phyloP scores from a whole-genome alignment of 2,797 vertebrate species.

The Dipus sagitta region DNA sequence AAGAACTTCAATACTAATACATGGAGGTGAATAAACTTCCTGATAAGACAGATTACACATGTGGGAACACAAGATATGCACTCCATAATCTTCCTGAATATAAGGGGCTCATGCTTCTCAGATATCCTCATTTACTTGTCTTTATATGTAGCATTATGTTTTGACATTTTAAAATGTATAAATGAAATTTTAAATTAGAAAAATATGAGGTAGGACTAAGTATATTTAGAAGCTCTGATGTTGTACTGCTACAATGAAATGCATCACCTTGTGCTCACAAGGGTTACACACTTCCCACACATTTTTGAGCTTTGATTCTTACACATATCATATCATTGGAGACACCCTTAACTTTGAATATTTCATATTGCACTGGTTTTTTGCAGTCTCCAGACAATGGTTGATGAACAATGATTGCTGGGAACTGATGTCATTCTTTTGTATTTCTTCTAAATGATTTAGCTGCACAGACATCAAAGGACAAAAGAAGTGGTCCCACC shows the following conservation, averaged over 20 bases:
- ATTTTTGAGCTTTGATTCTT: background rate
- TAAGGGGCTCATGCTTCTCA: too few relatives aligned
- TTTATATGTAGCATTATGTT: background rate
- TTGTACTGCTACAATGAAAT: background rate
- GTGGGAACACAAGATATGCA: conserved; percentile 40
- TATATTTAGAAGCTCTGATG: background rate
- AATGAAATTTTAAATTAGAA: background rate
- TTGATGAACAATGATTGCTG: background rate
- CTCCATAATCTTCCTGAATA: background rate
- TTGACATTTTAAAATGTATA: conserved; percentile 37
- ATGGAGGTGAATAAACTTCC: conserved; percentile 62
- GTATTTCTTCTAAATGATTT: conserved; percentile 25
- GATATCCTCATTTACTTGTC: background rate
- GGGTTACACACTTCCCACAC: background rate
- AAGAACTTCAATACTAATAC: conserved; percentile 60
- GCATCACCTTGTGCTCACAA: background rate
- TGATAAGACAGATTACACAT: background rate
- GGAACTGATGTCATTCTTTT: background rate
- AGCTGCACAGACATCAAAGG: background rate
- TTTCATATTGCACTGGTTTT: background rate
- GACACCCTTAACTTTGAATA: background rate
- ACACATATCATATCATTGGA: background rate
- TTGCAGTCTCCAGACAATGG: background rate
- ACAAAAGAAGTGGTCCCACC: too few relatives aligned
- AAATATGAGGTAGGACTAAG: background rate